Base-by-base conservation (phyloP, 2,113 vertebrate species). In the Takifugu bimaculatus region DNA sequence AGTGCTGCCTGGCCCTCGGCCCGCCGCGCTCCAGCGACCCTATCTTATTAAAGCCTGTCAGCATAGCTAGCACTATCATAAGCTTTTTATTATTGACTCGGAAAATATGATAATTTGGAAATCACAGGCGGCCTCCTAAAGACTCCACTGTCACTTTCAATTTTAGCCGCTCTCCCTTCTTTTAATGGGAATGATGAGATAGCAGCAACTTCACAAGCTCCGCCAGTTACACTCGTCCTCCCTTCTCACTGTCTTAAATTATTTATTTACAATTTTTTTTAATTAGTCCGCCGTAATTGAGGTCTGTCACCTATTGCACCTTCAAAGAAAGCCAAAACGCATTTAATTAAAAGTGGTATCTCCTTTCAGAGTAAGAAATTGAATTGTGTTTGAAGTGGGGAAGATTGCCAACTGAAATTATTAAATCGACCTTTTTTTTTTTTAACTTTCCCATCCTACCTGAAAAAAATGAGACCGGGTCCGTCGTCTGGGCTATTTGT, bases 51-150 rank as follows among this genome's bases (percentile, higher is more conserved):
- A 91, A 90, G 79, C 77, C 83, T 87, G 90, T 87, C 85, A 86
- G 90, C 84, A 82, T 81, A 86, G 88, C 88, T 86, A 86, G 83
- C 89, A 82, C 86, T 88, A 91, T 91, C 88, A 91, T 91, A 88
- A 88, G 88, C 88, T 82, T 90, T 91, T 90, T 90, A 90, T 91
- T 92, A 91, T 91, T 88, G 88, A 91, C 90, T 90, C 71, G 62
- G 87, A 90, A 90, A 91, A 91, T 92, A 92, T 91, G 88, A 90
- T 92, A 89, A 92, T 92, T 90, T 88, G 84, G 80, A 89, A 91
- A 92, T 90, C 90, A 89, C 81, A 89, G 79, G 79, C 88, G 65
- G 80, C 82, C 88, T 89, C 88, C 87, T 85, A 88, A 90, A 88
- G 87, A 87, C 86, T 81, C 81, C 68, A 68, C 80, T 75, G 80